Conservation (phyloP, 2,888 invertebrate genomes). For the Bembecia ichneumoniformis region DNA sequence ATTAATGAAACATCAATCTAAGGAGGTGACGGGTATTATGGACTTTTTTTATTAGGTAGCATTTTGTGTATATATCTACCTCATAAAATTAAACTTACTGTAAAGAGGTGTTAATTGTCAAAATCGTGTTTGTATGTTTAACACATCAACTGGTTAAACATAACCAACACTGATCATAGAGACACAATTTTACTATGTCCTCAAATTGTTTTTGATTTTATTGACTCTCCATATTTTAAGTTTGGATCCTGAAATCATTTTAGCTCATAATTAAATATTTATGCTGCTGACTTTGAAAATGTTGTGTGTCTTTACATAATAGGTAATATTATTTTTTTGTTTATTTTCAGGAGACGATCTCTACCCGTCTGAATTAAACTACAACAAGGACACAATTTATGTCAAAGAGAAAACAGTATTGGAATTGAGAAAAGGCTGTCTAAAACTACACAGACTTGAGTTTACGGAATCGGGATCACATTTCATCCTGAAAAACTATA, state of each 20-base stretch:
- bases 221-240: too few species aligned
- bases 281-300: background rate
- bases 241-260: too few species aligned
- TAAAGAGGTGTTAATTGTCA: background rate
- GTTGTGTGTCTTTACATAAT: background rate
- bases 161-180: too few species aligned
- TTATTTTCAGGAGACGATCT: constrained; percentile 63
- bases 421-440: constrained; percentile 36
- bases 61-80: too few species aligned
- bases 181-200: too few species aligned
- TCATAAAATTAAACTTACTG: too few species aligned
- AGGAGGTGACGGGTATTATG: too few species aligned
- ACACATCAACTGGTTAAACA: too few species aligned
- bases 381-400: constrained; percentile 24
- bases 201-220: too few species aligned
- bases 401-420: constrained; percentile 38
- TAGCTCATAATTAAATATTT: too few species aligned
- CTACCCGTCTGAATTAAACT: constrained; percentile 55
- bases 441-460: constrained; percentile 44
- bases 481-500: constrained; percentile 40
- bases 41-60: too few species aligned
- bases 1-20: too few species aligned
- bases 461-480: constrained; percentile 12
- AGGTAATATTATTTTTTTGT: background rate
- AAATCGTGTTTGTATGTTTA: background rate